Evolutionary conservation across 2,797 vertebrate genomes (phyloP).

Genomic region (Clarias laeviceps): DNA sequence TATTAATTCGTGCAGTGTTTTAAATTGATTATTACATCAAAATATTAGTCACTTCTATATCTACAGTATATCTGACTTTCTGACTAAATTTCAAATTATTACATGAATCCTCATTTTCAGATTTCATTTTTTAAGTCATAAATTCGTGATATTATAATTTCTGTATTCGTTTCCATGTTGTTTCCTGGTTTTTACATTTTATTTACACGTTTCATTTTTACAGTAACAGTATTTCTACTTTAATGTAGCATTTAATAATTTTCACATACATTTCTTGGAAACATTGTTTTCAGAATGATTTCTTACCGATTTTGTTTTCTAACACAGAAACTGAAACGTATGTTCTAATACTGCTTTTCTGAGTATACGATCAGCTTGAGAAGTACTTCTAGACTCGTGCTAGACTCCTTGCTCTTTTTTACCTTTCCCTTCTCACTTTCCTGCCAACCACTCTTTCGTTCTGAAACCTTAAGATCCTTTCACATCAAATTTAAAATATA

Average conservation of each 20-base stretch:
- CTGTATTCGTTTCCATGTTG: neutral
- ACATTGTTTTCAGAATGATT: neutral
- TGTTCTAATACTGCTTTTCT: neutral
- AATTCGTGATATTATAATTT: neutral
- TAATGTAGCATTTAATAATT: neutral
- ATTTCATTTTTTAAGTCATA: neutral
- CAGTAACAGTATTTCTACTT: neutral
- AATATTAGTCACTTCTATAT: neutral
- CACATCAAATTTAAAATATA: neutral
- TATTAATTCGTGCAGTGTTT: neutral
- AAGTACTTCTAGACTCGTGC: no score
- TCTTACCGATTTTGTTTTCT: neutral
- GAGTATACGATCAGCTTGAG: neutral
- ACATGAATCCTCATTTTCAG: neutral
- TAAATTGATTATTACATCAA: neutral
- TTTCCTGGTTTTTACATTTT: neutral
- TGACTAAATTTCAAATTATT: neutral
- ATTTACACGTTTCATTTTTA: neutral
- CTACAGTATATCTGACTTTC: neutral
- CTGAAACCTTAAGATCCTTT: neutral
- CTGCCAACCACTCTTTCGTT: neutral
- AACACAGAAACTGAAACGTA: constrained; percentile 11
- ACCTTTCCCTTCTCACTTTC: neutral
- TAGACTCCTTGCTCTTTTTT: neutral
- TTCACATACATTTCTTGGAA: neutral